These are phyloP conservation scores for Limnothrissa miodon DNA, from an alignment of 2,113 vertebrate genomes.

Conservation along the genomic window DNA sequence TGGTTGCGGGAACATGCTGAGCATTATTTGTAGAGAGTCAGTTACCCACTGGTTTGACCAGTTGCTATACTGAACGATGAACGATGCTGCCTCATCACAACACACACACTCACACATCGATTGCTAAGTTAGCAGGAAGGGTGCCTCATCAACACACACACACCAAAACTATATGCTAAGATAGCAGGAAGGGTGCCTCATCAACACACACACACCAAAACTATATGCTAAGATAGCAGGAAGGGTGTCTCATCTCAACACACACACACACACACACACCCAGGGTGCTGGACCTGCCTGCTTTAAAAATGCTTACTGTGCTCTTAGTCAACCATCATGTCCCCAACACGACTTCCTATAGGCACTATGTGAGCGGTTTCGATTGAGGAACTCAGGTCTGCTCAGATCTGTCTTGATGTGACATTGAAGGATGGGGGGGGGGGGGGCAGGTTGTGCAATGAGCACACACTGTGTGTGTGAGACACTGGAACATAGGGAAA, in stretches of 20 bases:
- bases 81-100: no score
- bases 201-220: no score
- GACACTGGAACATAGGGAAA: background rate
- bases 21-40: background rate
- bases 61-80: background rate
- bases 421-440: background rate
- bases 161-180: no score
- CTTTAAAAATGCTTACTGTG: background rate
- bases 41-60: background rate
- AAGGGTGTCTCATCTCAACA: background rate
- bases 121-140: background rate
- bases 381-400: background rate
- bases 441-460: slow-evolving; percentile 10
- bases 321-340: background rate
- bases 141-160: background rate
- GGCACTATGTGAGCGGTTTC: background rate
- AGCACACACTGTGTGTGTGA: background rate
- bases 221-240: no score
- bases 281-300: background rate
- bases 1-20: no score
- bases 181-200: background rate
- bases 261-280: no score
- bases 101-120: no score
- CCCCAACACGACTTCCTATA: background rate
- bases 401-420: background rate